Percentiles rank a stretch among this genome's conserved stretches.
phyloP scores from a whole-genome alignment of 2,888 invertebrate genomes.

The Clusia tigrina region DNA sequence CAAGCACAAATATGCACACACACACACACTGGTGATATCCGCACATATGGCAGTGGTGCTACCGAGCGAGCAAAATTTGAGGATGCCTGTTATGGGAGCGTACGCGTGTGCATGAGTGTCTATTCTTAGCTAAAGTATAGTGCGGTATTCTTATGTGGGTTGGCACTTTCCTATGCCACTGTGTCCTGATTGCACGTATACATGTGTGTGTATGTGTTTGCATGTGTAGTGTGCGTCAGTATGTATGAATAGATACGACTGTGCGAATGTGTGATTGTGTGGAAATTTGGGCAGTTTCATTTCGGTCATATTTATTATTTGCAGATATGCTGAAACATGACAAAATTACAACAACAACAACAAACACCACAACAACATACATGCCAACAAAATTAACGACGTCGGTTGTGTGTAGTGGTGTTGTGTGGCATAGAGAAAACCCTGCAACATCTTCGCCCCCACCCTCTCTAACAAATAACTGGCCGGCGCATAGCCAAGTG shows the following conservation, averaged over 20 bases:
- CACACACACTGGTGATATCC: conserved; percentile 31
- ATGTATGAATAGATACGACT: no score
- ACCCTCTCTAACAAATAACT: conserved; percentile 40
- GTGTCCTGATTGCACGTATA: conserved; percentile 37
- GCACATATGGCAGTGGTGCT: conserved; percentile 54
- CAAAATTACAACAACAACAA: conserved; percentile 42
- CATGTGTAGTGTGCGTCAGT: conserved; percentile 28
- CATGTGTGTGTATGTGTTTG: conserved; percentile 29
- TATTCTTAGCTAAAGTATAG: conserved; percentile 34
- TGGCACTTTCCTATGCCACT: conserved; percentile 52
- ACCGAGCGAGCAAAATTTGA: no score
- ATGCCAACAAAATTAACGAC: conserved; percentile 17
- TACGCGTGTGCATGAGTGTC: conserved; percentile 4
- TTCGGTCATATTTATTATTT: conserved; percentile 62
- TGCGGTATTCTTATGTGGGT: conserved; percentile 56
- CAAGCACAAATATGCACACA: conserved; percentile 20
- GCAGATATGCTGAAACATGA: conserved; percentile 53
- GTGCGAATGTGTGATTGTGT: conserved; percentile 54
- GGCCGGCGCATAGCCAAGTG: background rate
- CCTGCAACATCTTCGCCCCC: conserved; percentile 32
- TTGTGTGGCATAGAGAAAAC: conserved; percentile 16
- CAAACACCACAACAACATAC: conserved; percentile 16
- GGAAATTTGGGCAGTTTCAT: conserved; percentile 59
- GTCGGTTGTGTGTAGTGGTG: conserved; percentile 2
- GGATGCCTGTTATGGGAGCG: background rate